phyloP scores from a whole-genome alignment of 2,113 vertebrate genomes.

The Balaeniceps rex region DNA sequence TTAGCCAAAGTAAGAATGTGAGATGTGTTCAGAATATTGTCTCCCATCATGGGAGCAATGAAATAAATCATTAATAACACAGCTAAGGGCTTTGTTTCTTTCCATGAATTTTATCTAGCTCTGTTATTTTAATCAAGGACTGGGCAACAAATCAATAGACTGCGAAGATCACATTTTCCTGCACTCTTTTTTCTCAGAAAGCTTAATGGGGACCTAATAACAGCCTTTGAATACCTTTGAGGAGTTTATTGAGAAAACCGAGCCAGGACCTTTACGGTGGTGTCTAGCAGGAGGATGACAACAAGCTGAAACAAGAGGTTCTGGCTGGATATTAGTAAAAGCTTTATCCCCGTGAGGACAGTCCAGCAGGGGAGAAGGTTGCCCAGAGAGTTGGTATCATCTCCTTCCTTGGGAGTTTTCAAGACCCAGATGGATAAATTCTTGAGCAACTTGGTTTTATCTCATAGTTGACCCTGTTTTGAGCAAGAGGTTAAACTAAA shows the following conservation, averaged over 20 bases:
- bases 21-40: background rate
- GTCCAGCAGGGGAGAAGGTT: background rate
- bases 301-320: background rate
- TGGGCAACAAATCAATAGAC: background rate
- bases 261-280: background rate
- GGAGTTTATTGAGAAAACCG: background rate
- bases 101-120: background rate
- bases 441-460: background rate
- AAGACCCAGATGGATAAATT: background rate
- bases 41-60: background rate
- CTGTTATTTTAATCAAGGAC: background rate
- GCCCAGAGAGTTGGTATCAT: background rate
- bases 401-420: background rate
- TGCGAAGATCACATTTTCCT: background rate
- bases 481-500: background rate
- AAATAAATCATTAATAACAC: background rate
- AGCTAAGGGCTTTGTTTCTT: background rate
- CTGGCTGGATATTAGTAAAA: background rate
- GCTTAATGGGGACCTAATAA: background rate
- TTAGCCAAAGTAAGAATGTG: background rate
- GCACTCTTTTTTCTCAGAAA: background rate
- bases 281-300: background rate
- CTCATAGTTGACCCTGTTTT: background rate
- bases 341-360: background rate
- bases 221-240: background rate